Conservation (phyloP, 2,797 vertebrate genomes). For the Pempheris klunzingeri region DNA sequence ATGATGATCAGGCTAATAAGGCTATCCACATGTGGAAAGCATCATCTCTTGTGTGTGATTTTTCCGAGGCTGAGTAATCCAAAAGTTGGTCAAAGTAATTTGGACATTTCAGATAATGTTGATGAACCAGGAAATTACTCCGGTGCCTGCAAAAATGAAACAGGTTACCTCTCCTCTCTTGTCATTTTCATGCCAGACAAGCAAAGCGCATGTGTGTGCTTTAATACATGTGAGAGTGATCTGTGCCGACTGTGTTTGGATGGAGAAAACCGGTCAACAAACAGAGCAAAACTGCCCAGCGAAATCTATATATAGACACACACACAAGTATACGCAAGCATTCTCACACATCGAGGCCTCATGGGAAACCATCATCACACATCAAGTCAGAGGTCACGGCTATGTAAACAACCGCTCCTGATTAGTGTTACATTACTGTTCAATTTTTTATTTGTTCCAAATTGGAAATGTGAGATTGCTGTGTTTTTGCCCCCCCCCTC, state of each 20-base stretch:
- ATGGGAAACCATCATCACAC: slow-evolving; percentile 67
- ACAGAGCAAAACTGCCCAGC: slow-evolving; percentile 43
- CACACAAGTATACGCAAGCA: slow-evolving; percentile 60
- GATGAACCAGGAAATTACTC: slow-evolving; percentile 53
- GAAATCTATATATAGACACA: slow-evolving; percentile 56
- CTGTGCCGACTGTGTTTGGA: slow-evolving; percentile 53
- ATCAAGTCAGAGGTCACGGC: slow-evolving; percentile 78
- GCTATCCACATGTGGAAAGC: slow-evolving; percentile 56
- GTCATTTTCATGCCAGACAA: slow-evolving; percentile 19
- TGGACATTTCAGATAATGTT: slow-evolving; percentile 32
- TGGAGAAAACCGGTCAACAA: slow-evolving; percentile 61
- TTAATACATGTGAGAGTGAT: slow-evolving; percentile 37
- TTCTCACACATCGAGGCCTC: slow-evolving; percentile 40
- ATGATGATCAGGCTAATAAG: slow-evolving; percentile 38
- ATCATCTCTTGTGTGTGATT: slow-evolving; percentile 44
- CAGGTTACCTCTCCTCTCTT: slow-evolving; percentile 21
- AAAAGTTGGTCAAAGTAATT: slow-evolving; percentile 52
- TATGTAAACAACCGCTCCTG: slow-evolving; percentile 84
- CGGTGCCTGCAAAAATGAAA: slow-evolving; percentile 29
- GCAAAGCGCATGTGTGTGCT: slow-evolving; percentile 29
- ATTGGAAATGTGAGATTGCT: slow-evolving; percentile 76
- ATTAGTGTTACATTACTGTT: slow-evolving; percentile 86
- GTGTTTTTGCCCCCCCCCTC: slow-evolving; percentile 52
- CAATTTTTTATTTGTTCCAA: slow-evolving; percentile 86
- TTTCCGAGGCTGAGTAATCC: slow-evolving; percentile 22